Conservation (phyloP, 2,797 vertebrate genomes). For the Spinus pinus region DNA sequence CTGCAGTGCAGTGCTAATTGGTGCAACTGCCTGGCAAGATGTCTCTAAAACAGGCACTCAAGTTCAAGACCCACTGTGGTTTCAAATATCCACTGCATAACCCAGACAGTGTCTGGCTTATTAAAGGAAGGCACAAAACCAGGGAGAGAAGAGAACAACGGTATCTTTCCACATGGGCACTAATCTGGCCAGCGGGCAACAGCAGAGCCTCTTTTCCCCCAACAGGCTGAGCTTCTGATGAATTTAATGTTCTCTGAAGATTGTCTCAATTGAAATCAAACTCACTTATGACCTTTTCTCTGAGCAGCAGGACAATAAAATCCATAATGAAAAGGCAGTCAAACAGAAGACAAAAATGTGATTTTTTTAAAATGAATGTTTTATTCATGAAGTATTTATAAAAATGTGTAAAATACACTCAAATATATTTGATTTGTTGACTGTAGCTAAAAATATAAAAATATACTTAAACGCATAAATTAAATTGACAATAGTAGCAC, state of each 20-base stretch:
- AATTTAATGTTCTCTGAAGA: constrained; percentile 20
- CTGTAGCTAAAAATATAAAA: constrained; percentile 67
- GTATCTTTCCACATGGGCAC: neutral
- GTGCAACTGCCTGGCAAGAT: neutral
- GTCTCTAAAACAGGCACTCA: neutral
- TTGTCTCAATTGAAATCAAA: constrained; percentile 40
- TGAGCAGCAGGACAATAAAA: constrained; percentile 41
- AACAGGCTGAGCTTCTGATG: neutral
- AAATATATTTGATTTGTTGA: constrained; percentile 49
- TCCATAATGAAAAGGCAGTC: constrained; percentile 4
- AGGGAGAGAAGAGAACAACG: neutral
- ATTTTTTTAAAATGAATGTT: constrained; percentile 44
- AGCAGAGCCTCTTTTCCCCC: neutral
- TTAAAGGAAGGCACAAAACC: neutral
- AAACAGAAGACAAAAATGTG: neutral
- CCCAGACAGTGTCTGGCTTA: neutral
- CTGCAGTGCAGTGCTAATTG: neutral
- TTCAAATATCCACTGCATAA: neutral
- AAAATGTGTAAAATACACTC: constrained; percentile 43
- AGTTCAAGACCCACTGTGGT: neutral
- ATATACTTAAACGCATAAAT: constrained; percentile 72
- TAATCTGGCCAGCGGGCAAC: neutral
- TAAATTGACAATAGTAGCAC: constrained; percentile 61
- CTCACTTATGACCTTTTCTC: constrained; percentile 43
- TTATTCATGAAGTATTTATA: constrained; percentile 68